A percentile compares a stretch with the other conserved stretches of the same genome.
These are phyloP conservation scores for Papilio aristodemus DNA, from an alignment of 1,140 invertebrate species.

Conservation along the genomic window DNA sequence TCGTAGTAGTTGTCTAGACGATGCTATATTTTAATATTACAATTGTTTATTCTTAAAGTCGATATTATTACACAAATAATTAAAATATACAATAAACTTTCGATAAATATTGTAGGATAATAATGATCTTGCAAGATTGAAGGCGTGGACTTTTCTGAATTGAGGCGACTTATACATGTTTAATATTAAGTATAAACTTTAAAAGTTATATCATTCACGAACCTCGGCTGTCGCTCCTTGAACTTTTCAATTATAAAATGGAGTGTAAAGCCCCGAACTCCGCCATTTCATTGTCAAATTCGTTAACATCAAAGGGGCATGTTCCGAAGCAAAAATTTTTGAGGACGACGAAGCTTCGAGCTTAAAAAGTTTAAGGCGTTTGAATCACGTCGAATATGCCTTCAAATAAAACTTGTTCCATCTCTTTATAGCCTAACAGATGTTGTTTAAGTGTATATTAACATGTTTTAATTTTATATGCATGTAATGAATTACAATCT, in stretches of 20 bases:
- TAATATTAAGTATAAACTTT: slow-evolving; percentile 11
- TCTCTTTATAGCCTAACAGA: neutral
- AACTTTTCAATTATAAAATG: slow-evolving; percentile 27
- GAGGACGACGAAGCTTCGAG: neutral
- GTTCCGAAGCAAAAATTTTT: slow-evolving; percentile 30
- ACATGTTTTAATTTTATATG: neutral
- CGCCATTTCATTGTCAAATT: slow-evolving; percentile 34
- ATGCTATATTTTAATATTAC: too few species aligned
- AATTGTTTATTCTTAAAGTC: too few species aligned
- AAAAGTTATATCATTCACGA: slow-evolving; percentile 5
- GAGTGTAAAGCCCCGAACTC: slow-evolving; percentile 1
- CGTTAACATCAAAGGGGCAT: slow-evolving; percentile 33
- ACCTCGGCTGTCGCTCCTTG: neutral
- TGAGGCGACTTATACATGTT: neutral
- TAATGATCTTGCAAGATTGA: neutral
- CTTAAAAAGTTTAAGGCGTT: slow-evolving; percentile 23
- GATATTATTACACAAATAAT: too few species aligned
- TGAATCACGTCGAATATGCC: slow-evolving; percentile 16
- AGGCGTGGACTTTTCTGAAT: neutral
- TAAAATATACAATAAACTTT: too few species aligned
- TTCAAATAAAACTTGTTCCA: slow-evolving; percentile 31
- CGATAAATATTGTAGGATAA: too few species aligned
- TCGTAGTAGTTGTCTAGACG: too few species aligned
- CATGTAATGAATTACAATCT: neutral
- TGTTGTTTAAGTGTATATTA: neutral